Base-by-base conservation (phyloP, 2,888 invertebrate species). In the Ochlodes sylvanus region DNA sequence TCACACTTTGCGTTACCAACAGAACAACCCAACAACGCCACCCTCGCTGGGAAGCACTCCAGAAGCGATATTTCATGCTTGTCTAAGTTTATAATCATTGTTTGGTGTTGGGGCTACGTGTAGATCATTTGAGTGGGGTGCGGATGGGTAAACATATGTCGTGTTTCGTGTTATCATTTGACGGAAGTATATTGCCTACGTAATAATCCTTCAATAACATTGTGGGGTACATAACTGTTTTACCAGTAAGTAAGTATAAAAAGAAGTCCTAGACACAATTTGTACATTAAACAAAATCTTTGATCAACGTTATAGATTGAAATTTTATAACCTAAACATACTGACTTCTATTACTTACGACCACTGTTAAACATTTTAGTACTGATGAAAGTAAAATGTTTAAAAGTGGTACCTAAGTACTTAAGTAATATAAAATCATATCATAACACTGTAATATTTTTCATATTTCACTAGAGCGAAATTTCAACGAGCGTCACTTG, bases 1-100 rank as follows among this genome's bases (percentile, higher is more conserved):
- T 91, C 90, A 91, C 88, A 84, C 84, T 86, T 82, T 79, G 75
- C 77, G 85, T 79, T 87, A 86, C 88, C 89, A 88, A 89, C 89
- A 89, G 82, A 79, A 75, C 72, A 78, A 75, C 71, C 44, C 6
- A 44, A 15, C 50, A 50, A 50, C 47, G 61, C n/a, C 73, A 73
- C 75, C 73, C 63, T 63, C 62, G 5, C 70, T 71, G 66, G 63
- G 69, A 58, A 71, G 68, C 69, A 65, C 62, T 32, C 57, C 61
- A 61, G 58, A 70, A 74, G 78, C 79, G 79, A 83, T 82, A 82
- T 84, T 85, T 86, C 81, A 86, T 77, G 73, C 73, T 69, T 76
- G 79, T 82, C 82, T 80, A 83, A 83, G 79, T 77, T 76, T 76
- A 75, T 76, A 76, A 78, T 76, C 73, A 75, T 77, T 78, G 77